Evolutionary conservation across 2,888 invertebrate species (phyloP), one percentile per base, ranked within the genome.

Genomic region (Drosophila tanythrix): DNA sequence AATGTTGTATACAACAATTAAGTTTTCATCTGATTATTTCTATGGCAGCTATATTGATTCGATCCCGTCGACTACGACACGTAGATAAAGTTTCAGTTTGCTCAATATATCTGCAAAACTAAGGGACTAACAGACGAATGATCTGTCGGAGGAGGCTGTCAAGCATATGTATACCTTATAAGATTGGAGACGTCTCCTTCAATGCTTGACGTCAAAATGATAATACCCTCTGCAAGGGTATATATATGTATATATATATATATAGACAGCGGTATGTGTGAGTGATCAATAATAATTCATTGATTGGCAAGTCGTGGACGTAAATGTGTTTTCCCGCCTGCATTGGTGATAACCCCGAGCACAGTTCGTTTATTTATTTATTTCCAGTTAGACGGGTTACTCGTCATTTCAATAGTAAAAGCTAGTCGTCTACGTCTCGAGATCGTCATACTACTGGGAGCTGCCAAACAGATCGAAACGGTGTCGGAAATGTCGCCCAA

Each of bases 371-470:
- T 57, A 15, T 43, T 21, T 31, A 38, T 36, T 73, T 25, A 25
- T 56, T 56, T 76, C 76, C 73, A 55, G 74, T 79, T 70, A 65
- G 76, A 76, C 68, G 13, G 31, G 76, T 72, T 76, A 25, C 36
- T 63, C 29, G 33, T 50, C 62, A 13, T 35, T 21, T 11, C 62
- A 43, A 27, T 59, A 35, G n/a, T n/a, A n/a, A 51, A 35, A 6
- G 15, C 35, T n/a, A 18, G 1, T 27, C 7, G 27, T 8, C 5
- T 29, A n/a, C 27, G 13, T 11, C 29, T 33, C 6, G 36, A n/a
- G 6, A 25, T 27, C n/a, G 15, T 70, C 65, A 63, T 53, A 38
- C 10, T 56, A 29, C 59, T 78, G 51, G 18, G 31, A 78, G 58
- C 74, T 50, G 62, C 48, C 58, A 15, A 15, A 66, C 29, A 27